phyloP scores from a whole-genome alignment of 1,140 invertebrate genomes.

The Micrasema longulum region DNA sequence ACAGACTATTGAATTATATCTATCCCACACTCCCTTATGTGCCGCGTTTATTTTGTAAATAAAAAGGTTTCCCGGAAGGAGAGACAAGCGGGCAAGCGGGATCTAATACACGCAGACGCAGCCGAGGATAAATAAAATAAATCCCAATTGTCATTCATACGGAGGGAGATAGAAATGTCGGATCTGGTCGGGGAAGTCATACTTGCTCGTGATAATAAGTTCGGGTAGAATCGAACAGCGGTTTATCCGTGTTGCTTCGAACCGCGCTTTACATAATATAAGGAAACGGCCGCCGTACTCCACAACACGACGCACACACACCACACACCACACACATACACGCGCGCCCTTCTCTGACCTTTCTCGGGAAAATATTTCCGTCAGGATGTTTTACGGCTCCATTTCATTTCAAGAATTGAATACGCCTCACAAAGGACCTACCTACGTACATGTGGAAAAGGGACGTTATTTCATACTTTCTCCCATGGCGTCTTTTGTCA shows the following conservation, averaged over 20 bases:
- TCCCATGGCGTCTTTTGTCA: conserved; percentile 31
- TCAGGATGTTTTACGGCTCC: conserved; percentile 37
- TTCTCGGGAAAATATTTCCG: conserved; percentile 31
- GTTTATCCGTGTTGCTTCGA: conserved; percentile 26
- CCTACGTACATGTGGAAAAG: conserved; percentile 4
- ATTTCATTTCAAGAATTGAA: conserved; percentile 38
- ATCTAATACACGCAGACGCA: too few species aligned
- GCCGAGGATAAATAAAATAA: conserved; percentile 46
- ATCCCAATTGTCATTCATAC: conserved; percentile 53
- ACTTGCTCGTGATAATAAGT: conserved; percentile 5
- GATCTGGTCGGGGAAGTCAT: neutral
- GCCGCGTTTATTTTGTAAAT: conserved; percentile 42
- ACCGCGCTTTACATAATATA: conserved; percentile 24
- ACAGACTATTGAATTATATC: conserved; percentile 53
- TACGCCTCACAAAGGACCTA: conserved; percentile 34
- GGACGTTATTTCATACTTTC: conserved; percentile 35
- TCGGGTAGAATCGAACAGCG: conserved; percentile 23
- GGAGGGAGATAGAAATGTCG: conserved; percentile 32
- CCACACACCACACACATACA: neutral
- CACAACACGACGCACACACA: neutral
- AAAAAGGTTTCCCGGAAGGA: conserved; percentile 26
- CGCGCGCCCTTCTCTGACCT: conserved; percentile 10
- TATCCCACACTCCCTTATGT: conserved; percentile 25
- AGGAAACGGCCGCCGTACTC: conserved; percentile 1
- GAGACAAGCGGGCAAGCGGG: neutral